A percentile compares a stretch with the other conserved stretches of the same genome.
These are phyloP conservation scores for Ctena decussata DNA, from an alignment of 2,888 invertebrate species.

Conservation along the genomic window DNA sequence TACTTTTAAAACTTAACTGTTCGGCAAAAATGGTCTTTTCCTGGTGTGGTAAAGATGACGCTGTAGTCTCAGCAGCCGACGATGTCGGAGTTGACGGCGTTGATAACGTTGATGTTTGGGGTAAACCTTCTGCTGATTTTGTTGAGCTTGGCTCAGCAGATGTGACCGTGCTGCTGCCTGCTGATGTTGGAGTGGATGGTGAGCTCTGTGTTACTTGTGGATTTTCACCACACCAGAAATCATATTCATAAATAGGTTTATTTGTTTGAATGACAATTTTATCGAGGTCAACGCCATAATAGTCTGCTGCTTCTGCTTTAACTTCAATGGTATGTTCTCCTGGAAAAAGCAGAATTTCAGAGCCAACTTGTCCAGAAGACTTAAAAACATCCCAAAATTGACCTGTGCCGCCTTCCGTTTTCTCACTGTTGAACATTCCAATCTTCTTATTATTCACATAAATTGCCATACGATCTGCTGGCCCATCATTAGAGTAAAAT, in stretches of 20 bases:
- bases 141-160: neutral
- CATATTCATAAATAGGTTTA: neutral
- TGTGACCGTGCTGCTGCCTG: neutral
- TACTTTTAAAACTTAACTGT: conserved; percentile 42
- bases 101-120: neutral
- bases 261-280: conserved; percentile 13
- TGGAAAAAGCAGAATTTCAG: neutral
- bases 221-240: conserved; percentile 29
- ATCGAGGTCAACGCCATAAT: conserved; percentile 49
- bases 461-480: conserved; percentile 26
- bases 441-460: neutral
- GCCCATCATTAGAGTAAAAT: conserved; percentile 53
- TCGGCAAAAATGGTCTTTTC: conserved; percentile 11
- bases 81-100: neutral
- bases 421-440: conserved; percentile 12
- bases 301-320: conserved; percentile 29
- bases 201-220: neutral
- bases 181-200: neutral
- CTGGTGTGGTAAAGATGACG: neutral
- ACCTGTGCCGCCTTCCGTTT: conserved; percentile 37
- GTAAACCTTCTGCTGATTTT: neutral
- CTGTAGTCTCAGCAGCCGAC: neutral
- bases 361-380: neutral
- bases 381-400: conserved; percentile 42
- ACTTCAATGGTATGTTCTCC: conserved; percentile 28